Base-by-base conservation (phyloP, 1,140 invertebrate genomes). In the Aricia agestis region DNA sequence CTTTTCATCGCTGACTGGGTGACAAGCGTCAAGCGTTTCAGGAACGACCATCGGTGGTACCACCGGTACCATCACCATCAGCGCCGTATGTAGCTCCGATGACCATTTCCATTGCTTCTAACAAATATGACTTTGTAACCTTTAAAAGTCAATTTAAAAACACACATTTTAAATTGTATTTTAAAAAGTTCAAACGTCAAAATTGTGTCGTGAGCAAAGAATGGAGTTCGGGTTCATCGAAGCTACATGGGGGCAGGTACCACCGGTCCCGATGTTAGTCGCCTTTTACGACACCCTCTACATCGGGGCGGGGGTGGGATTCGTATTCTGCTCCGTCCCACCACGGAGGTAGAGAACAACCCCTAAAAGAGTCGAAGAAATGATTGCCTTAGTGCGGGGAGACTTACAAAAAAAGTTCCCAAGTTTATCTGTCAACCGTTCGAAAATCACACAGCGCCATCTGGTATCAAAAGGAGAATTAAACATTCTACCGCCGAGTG, bases 301-400 rank as follows among this genome's bases (percentile, higher is more conserved):
- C 59, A 63, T 63, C 59, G 59, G 18, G 59, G 18, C 18, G 59
- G 59, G 59, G 59, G 59, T 63, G 59, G 59, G 59, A 63, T 11
- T 63, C 11, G 59, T 63, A 63, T 63, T 63, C 59, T 63, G 59
- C 59, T 63, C 59, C 59, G 59, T 63, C 59, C 59, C 59, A 63
- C 59, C 59, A 63, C 59, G 59, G 59, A 63, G 59, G 11, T 6
- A 52, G 45, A 52, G 13, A 52, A 52, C 11, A 52, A 52, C 45
- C 45, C 45, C 11, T 52, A 52, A 52, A 13, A 52, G 25, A 52
- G 45, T 52, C 45, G 11, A 6, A 15, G 45, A 15, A 13, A 52
- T 52, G 11, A 9, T 52, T 52, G 45, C 13, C 45, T 52, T 9
- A 52, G 45, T 52, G 9, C 45, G 13, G 11, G 3, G 45, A 15